Conservation (phyloP, 1,140 invertebrate genomes). For the Habropoda laboriosa region DNA sequence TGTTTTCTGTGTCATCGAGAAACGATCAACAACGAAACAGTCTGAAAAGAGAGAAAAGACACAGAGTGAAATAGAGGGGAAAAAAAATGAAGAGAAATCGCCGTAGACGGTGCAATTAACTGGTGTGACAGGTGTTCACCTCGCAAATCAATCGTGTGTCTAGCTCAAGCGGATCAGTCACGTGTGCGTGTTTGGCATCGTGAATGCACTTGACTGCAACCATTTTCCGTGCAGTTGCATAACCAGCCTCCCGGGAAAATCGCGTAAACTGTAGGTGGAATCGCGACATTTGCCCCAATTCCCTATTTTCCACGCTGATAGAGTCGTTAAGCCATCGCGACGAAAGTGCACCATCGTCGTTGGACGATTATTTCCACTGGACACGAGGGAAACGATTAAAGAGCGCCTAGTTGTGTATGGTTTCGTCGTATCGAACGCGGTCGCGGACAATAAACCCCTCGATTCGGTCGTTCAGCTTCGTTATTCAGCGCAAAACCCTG, state of each 20-base stretch:
- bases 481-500: background rate
- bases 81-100: slow-evolving; percentile 14
- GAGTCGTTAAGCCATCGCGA: background rate
- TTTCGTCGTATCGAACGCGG: background rate
- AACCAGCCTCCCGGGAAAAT: slow-evolving; percentile 23
- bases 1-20: background rate
- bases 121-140: slow-evolving; percentile 48
- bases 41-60: background rate
- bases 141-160: slow-evolving; percentile 54
- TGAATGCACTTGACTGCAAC: slow-evolving; percentile 56
- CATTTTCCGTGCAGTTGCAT: slow-evolving; percentile 41
- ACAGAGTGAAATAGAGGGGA: background rate
- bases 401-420: background rate
- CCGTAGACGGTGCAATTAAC: slow-evolving; percentile 37
- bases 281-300: slow-evolving; percentile 12
- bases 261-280: background rate
- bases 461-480: background rate
- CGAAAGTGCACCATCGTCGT: background rate
- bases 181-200: slow-evolving; percentile 36
- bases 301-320: background rate
- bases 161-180: slow-evolving; percentile 37
- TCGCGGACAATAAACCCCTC: background rate
- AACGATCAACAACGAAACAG: background rate
- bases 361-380: background rate
- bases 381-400: background rate